These are phyloP conservation scores for Thunnus maccoyii DNA, from an alignment of 2,113 vertebrate genomes.

Conservation along the genomic window DNA sequence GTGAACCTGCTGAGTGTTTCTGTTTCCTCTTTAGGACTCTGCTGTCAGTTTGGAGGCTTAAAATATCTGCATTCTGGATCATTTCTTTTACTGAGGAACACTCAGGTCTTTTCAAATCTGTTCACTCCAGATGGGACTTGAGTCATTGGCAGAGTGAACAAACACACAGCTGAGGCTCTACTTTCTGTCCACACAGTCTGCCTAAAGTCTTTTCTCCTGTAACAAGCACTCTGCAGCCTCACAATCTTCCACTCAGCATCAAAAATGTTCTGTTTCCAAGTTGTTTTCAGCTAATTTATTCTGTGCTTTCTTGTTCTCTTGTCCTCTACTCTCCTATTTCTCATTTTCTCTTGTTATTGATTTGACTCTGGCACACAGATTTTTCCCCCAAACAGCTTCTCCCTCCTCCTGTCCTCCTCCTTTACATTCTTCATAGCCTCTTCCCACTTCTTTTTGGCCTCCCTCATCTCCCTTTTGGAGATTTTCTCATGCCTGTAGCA, in stretches of 20 bases:
- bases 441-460: not conserved
- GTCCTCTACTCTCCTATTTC: not conserved
- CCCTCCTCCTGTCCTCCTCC: not conserved
- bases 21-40: not conserved
- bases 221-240: not conserved
- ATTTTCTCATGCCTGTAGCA: not conserved
- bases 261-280: slow-evolving; percentile 2
- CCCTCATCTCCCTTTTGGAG: not conserved
- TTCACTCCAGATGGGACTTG: slow-evolving; percentile 53
- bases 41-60: not conserved
- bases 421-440: not conserved
- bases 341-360: not conserved
- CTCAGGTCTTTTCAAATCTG: slow-evolving; percentile 37
- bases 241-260: slow-evolving; percentile 18
- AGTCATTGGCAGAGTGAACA: slow-evolving; percentile 50
- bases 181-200: slow-evolving; percentile 24
- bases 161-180: slow-evolving; percentile 46
- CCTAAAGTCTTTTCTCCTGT: slow-evolving; percentile 7
- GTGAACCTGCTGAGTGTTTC: not conserved
- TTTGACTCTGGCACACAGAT: not conserved
- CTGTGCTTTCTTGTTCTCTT: not conserved
- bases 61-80: slow-evolving; percentile 47
- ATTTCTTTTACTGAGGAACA: slow-evolving; percentile 19
- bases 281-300: not conserved
- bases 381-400: not conserved